Evolutionary conservation across 2,113 vertebrate species (phyloP).

Genomic region (Columba janthina): DNA sequence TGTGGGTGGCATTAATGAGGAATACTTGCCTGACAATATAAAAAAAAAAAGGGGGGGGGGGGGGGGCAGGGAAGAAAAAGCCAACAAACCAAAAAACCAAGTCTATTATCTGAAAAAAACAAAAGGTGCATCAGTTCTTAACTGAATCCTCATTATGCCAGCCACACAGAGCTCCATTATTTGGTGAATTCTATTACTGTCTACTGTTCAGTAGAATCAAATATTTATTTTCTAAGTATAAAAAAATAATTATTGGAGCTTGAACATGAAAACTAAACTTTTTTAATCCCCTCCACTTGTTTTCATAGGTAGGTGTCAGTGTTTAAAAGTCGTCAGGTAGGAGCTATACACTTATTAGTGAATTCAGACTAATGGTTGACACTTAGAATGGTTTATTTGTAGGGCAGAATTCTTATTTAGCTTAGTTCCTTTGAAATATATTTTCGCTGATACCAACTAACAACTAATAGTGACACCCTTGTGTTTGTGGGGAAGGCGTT

Average conservation of each 20-base stretch:
- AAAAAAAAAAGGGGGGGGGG: accelerated
- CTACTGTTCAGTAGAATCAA: not conserved
- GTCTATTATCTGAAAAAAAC: not conserved
- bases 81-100: not conserved
- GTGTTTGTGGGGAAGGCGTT: not conserved
- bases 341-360: not conserved
- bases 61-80: too few species aligned
- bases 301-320: not conserved
- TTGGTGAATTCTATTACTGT: not conserved
- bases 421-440: not conserved
- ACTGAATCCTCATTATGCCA: not conserved
- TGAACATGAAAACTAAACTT: not conserved
- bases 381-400: not conserved
- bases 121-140: not conserved
- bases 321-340: not conserved
- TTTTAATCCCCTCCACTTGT: not conserved
- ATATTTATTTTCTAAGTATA: not conserved
- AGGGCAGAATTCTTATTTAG: not conserved
- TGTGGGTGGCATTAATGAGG: not conserved
- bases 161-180: not conserved
- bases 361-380: not conserved
- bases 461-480: not conserved
- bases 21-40: not conserved
- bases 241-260: not conserved
- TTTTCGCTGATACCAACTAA: not conserved